These are phyloP conservation scores for Channa striata DNA, from an alignment of 2,797 vertebrate species.

Conservation along the genomic window DNA sequence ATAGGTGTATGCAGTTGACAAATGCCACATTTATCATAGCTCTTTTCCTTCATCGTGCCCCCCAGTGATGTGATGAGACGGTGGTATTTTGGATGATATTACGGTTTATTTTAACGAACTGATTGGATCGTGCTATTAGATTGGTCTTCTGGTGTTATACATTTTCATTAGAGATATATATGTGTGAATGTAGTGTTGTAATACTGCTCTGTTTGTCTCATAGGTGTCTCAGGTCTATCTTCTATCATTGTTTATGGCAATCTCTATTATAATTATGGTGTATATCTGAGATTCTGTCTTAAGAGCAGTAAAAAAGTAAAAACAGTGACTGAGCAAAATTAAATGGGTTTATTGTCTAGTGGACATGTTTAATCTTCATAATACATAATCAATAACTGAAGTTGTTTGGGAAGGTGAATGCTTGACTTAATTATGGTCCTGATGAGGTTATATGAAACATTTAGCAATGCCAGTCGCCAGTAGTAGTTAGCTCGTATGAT, in stretches of 20 bases:
- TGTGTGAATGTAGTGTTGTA: background rate
- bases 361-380: no score
- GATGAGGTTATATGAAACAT: background rate
- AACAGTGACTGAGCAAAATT: background rate
- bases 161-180: conserved; percentile 16
- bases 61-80: conserved; percentile 6
- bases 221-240: background rate
- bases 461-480: background rate
- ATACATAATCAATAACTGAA: no score
- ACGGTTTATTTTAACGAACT: conserved; percentile 31
- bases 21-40: conserved; percentile 46
- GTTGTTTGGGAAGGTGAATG: background rate
- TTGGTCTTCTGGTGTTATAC: conserved; percentile 12
- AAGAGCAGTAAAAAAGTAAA: no score
- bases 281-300: no score
- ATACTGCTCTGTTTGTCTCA: background rate
- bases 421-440: background rate
- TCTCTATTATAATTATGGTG: background rate
- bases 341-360: background rate
- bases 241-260: conserved; percentile 1
- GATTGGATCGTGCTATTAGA: conserved; percentile 6
- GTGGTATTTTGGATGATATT: conserved; percentile 19
- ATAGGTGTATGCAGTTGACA: conserved; percentile 44
- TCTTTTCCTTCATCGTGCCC: conserved; percentile 24
- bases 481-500: no score